Base-by-base conservation (phyloP, 2,797 vertebrate species). In the Sebastes kiyomatsui region DNA sequence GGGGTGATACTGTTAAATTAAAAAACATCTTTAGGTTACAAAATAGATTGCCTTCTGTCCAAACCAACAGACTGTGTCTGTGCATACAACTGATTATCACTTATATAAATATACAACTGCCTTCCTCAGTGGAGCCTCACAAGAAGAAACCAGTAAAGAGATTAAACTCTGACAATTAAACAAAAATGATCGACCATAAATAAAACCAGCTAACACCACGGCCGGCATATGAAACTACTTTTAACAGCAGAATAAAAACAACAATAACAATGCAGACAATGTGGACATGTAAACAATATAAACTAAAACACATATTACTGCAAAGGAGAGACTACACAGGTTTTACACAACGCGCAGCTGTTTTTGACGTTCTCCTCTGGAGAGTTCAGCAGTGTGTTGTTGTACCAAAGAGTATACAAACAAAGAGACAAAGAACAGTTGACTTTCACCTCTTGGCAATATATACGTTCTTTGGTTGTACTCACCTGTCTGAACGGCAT, bases 331-430 rank as follows among this genome's bases (percentile, higher is more conserved):
- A 32, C 14, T 28, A 16, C 56, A 59, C 13, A 11, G 4, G 4
- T 18, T 60, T 20, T 60, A 18, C 18, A 49, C 46, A 49, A 0
- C 1, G 12, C 7, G 0, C 7, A 20, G 18, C 0, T 35, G 11
- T 32, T 60, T 27, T 32, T 32, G 23, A 25, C 12, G 12, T 56
- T 55, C 10, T 22, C 52, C 22, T 22, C 22, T 3, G 20, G 52
- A 55, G 22, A 55, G 54, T 23, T 55, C 11, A 55, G 54, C 23
- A 25, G 55, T 56, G 55, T 56, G 7, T 6, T 7, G 35, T 42
- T 16, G 38, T 42, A 16, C 14, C 38, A 42, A 42, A 42, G 38
- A 42, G 14, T 42, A 42, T 7, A 16, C 0, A 38, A 6, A 38
- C 35, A 38, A 38, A 35, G 33, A 35, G 33, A 35, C 33, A 13